phyloP scores from a whole-genome alignment of 2,797 vertebrate genomes.

The Neostethus bicornis region DNA sequence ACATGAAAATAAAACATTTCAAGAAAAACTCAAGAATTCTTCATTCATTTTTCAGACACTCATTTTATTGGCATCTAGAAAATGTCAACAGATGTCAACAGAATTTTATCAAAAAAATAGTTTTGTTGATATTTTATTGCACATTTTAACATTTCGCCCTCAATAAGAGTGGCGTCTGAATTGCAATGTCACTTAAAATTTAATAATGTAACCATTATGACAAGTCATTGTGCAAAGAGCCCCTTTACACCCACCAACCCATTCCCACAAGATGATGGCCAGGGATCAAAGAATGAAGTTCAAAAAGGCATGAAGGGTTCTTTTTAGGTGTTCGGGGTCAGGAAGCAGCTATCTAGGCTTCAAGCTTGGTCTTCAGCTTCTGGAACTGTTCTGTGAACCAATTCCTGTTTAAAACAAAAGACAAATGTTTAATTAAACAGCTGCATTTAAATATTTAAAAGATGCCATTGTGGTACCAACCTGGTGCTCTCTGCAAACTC shows the following conservation, averaged over 20 bases:
- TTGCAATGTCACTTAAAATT: slow-evolving; percentile 10
- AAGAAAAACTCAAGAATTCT: neutral
- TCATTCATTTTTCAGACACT: neutral
- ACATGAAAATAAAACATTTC: slow-evolving; percentile 3
- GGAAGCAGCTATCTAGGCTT: neutral
- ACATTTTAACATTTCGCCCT: slow-evolving; percentile 21
- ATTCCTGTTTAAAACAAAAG: slow-evolving; percentile 42
- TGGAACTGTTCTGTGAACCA: slow-evolving; percentile 36
- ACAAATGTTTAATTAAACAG: neutral
- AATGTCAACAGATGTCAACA: slow-evolving; percentile 11
- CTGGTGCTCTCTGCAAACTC: slow-evolving; percentile 35
- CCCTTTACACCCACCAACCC: too few relatives aligned
- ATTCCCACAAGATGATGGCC: neutral
- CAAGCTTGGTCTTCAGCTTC: fast-evolving
- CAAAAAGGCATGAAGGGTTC: neutral
- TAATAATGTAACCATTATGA: slow-evolving; percentile 1
- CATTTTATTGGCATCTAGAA: slow-evolving; percentile 11
- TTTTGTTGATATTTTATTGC: slow-evolving; percentile 13
- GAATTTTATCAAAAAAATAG: slow-evolving; percentile 4
- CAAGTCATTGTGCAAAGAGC: slow-evolving; percentile 10
- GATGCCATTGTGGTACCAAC: slow-evolving; percentile 48
- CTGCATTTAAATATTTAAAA: fast-evolving
- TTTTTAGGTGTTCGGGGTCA: neutral
- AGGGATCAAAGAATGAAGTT: slow-evolving; percentile 7
- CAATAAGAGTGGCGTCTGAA: slow-evolving; percentile 18